Percentiles rank a stretch among this genome's conserved stretches.
Conservation (phyloP, 2,888 invertebrate species). For the Drosophila niveifrons region DNA sequence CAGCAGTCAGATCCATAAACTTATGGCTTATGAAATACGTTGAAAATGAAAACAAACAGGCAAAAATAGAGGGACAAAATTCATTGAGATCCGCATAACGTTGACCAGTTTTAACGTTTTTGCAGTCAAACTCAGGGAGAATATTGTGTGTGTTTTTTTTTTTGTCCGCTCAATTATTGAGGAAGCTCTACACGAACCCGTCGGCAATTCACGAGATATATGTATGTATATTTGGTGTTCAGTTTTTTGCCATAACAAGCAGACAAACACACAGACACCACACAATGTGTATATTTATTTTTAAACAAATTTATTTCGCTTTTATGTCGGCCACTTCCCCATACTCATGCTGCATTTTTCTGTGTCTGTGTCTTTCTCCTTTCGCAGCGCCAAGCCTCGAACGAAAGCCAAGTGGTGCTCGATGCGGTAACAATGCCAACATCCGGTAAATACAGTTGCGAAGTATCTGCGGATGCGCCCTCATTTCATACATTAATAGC, state of each 20-base stretch:
- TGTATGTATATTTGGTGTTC: slow-evolving; percentile 32
- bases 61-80: slow-evolving; percentile 1
- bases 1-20: slow-evolving; percentile 17
- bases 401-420: slow-evolving; percentile 85
- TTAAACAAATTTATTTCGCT: slow-evolving; percentile 54
- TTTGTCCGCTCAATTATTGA: slow-evolving; percentile 47
- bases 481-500: slow-evolving; percentile 85
- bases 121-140: slow-evolving; percentile 13
- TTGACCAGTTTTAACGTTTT: slow-evolving; percentile 49
- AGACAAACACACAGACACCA: not conserved
- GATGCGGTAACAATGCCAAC: slow-evolving; percentile 82
- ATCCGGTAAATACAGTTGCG: slow-evolving; percentile 85
- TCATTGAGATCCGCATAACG: slow-evolving; percentile 26
- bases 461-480: slow-evolving; percentile 86
- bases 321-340: slow-evolving; percentile 46
- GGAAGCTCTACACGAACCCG: slow-evolving; percentile 37
- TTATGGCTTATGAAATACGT: slow-evolving; percentile 30
- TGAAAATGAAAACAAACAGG: not conserved
- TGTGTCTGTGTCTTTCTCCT: slow-evolving; percentile 13
- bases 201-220: slow-evolving; percentile 48
- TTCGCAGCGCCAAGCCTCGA: slow-evolving; percentile 80
- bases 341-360: slow-evolving; percentile 8
- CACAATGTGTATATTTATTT: slow-evolving; percentile 32
- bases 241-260: slow-evolving; percentile 45
- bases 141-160: not conserved